Evolutionary conservation across 2,888 invertebrate genomes (phyloP), one percentile per base, ranked within the genome.

Genomic region (Octonoba sinensis): DNA sequence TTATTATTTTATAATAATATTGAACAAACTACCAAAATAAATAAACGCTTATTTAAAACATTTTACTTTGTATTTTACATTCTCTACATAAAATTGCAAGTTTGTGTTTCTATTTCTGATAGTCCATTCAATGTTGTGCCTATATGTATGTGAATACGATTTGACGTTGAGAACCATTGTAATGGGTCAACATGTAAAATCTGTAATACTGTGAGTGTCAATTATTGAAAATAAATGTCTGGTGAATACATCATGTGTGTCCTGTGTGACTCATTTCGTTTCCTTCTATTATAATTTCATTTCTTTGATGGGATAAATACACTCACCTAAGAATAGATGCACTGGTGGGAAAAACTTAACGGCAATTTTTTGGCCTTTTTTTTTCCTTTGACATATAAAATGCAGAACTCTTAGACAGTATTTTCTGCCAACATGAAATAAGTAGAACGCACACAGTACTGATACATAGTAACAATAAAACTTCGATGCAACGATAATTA

Each of bases 181-280:
- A 79, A 65, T 73, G 62, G 67, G 60, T 59, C 67, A 73, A 73
- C 51, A 73, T 69, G 67, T 79, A 67, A 79, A 73, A 67, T 73
- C 72, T 73, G 73, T 79, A 54, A 44, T 62, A 72, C 51, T 67
- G 66, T 79, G 62, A 73, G 62, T 73, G 73, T 73, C 72, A 66
- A 65, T 64, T 79, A 67, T 54, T 69, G 73, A 78, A 62, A 78
- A 78, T 78, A 78, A 78, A 79, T 79, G 73, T 79, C 67, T 79
- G 67, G 59, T 73, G 79, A 79, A 60, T 20, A 77, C 22, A 72
- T 51, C 27, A 44, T 67, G 15, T 46, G 57, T 24, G n/a, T 2
- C 20, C 3, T 62, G 11, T 15, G 24, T 62, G 2, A 44, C 1
- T 62, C 44, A 36, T 36, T 62, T 20, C n/a, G n/a, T 62, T 36